These are phyloP conservation scores for Linnaemya vulpina DNA, from an alignment of 2,888 invertebrate species.

Conservation along the genomic window DNA sequence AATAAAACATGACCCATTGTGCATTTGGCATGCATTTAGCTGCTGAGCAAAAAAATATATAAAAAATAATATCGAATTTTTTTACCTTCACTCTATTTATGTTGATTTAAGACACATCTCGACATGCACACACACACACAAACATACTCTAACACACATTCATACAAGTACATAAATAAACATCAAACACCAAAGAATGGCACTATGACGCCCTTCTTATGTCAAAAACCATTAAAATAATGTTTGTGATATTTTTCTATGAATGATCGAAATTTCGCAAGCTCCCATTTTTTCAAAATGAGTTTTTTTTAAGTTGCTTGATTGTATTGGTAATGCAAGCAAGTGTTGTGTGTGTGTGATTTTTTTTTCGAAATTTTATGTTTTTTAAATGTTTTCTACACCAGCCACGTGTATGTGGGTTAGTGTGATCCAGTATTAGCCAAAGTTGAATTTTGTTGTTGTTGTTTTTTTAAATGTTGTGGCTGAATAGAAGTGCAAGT, in stretches of 20 bases:
- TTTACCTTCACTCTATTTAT: constrained; percentile 45
- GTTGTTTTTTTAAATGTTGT: constrained; percentile 2
- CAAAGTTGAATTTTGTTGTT: constrained; percentile 33
- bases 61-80: constrained; percentile 26
- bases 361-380: constrained; percentile 28
- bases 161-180: constrained; percentile 50
- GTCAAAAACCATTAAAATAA: constrained; percentile 71
- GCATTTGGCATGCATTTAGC: constrained; percentile 31
- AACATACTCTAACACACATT: constrained; percentile 13
- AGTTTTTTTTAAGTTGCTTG: constrained; percentile 26
- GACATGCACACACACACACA: constrained; percentile 59
- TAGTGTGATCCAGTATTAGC: constrained; percentile 30
- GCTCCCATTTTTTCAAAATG: constrained; percentile 10
- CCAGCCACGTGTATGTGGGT: neutral
- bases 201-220: constrained; percentile 71
- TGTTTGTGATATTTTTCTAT: constrained; percentile 70
- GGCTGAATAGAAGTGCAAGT: constrained; percentile 41
- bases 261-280: constrained; percentile 68
- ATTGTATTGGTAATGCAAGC: neutral
- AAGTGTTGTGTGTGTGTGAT: constrained; percentile 15
- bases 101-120: constrained; percentile 55
- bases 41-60: neutral
- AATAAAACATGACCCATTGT: constrained; percentile 30
- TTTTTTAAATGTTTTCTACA: constrained; percentile 35
- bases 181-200: constrained; percentile 64